These are phyloP conservation scores for Aquatica leii DNA, from an alignment of 2,888 invertebrate species.

Conservation along the genomic window DNA sequence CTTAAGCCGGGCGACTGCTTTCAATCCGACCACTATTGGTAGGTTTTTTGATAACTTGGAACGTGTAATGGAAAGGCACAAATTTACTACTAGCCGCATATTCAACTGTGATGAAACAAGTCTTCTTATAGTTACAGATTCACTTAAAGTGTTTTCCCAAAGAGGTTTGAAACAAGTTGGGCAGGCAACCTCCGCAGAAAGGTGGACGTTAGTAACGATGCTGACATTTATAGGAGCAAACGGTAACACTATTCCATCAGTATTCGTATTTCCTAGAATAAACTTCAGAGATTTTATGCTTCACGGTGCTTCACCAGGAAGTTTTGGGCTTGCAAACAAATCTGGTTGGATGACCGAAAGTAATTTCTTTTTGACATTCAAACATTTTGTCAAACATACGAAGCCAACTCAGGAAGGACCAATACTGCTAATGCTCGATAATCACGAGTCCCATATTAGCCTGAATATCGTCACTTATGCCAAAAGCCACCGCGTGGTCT, in stretches of 20 bases:
- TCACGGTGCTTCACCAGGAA: slow-evolving; percentile 21
- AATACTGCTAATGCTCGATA: too few relatives aligned
- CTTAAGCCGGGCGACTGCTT: slow-evolving; percentile 16
- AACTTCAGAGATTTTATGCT: slow-evolving; percentile 32
- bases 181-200: slow-evolving; percentile 16
- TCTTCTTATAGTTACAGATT: slow-evolving; percentile 12
- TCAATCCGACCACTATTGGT: slow-evolving; percentile 17
- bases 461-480: too few relatives aligned
- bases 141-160: slow-evolving; percentile 14
- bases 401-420: too few relatives aligned
- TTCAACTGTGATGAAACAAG: too few relatives aligned
- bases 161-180: neutral
- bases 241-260: slow-evolving; percentile 24
- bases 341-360: slow-evolving; percentile 51
- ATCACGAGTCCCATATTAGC: too few relatives aligned
- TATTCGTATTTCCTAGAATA: slow-evolving; percentile 33
- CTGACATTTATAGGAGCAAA: slow-evolving; percentile 6
- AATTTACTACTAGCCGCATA: neutral
- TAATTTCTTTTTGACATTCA: slow-evolving; percentile 42
- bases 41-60: slow-evolving; percentile 17
- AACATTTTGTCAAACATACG: slow-evolving; percentile 47
- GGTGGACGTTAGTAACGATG: slow-evolving; percentile 14
- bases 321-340: slow-evolving; percentile 27
- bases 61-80: slow-evolving; percentile 13
- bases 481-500: too few relatives aligned